phyloP scores from a whole-genome alignment of 2,888 invertebrate species.

The Drosophila buzzatii region DNA sequence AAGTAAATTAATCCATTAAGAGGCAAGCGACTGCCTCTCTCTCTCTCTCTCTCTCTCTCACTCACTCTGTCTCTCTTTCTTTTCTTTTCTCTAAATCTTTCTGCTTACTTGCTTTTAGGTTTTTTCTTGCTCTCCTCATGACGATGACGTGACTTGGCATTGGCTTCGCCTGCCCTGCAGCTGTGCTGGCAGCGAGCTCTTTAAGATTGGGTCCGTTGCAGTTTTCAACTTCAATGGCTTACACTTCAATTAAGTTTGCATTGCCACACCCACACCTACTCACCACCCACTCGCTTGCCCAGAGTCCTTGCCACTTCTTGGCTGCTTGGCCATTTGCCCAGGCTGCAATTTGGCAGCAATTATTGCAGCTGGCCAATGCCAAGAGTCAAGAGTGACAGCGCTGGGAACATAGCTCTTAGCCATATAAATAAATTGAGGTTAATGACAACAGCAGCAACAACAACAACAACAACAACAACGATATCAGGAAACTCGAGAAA shows the following conservation, averaged over 20 bases:
- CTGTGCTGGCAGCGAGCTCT: neutral
- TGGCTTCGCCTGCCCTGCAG: constrained; percentile 26
- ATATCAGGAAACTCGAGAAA: constrained; percentile 20
- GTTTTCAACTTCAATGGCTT: constrained; percentile 70
- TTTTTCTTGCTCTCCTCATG: constrained; percentile 27
- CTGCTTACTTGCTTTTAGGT: constrained; percentile 18
- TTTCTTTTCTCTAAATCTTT: neutral
- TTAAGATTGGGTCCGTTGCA: constrained; percentile 15
- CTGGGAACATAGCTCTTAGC: constrained; percentile 35
- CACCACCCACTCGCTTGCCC: constrained; percentile 29
- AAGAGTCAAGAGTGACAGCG: constrained; percentile 54
- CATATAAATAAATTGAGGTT: constrained; percentile 63
- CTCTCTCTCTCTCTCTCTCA: neutral
- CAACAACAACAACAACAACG: constrained; percentile 12
- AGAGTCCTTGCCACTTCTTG: constrained; percentile 27
- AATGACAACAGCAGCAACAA: constrained; percentile 53
- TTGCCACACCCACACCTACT: neutral
- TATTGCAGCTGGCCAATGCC: constrained; percentile 73
- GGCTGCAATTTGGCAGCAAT: constrained; percentile 79
- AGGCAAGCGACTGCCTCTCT: constrained; percentile 18
- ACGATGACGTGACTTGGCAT: constrained; percentile 68
- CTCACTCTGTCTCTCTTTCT: neutral
- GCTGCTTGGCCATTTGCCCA: constrained; percentile 60
- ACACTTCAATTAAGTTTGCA: constrained; percentile 76
- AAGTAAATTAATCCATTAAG: constrained; percentile 80